Base-by-base conservation (phyloP, 2,797 vertebrate genomes). In the Schizothorax lantsangensis region DNA sequence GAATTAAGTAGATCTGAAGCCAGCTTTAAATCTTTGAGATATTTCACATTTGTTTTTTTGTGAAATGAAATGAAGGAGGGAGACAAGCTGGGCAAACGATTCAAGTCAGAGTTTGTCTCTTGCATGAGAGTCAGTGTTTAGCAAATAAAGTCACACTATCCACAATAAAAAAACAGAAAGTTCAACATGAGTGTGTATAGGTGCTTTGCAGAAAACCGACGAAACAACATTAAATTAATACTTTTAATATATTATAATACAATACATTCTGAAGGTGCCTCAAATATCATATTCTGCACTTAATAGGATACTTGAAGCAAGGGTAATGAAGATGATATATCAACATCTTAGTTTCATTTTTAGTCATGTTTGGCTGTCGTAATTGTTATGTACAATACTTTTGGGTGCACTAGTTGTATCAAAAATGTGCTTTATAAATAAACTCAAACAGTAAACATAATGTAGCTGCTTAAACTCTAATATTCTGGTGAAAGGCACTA, bases 401-500 rank as follows among this genome's bases (percentile, higher is more conserved):
- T 78, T 21, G 7, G 33, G 36, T 40, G 54, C 4, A 3, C 23
- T 49, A 30, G n/a, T 26, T 26, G n/a, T 73, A 73, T 73, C 8
- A 62, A 38, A 78, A 57, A 57, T 38, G 9, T 12, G 74, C 30
- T 54, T 77, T 54, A 23, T 7, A 33, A 21, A 75, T 77, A 78
- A 79, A 62, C 54, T 62, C 1, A 23, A 77, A 66, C 23, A 77
- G 66, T 5, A 77, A 66, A 49, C 3, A 7, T 23, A 77, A 38
- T 26, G 12, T 38, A 26, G 10, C 45, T 36, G 26, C 45, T 74
- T 30, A 40, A 73, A 45, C 12, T 36, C 10, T 45, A 33, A 84
- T 84, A 47, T 36, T 84, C 21, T 36, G 54, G 62, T 36, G 14
- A 47, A 62, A 36, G 21, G 21, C 57, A 47, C 82, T 49, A 75